Percentiles rank a stretch among this genome's conserved stretches.
phyloP scores from a whole-genome alignment of 2,888 invertebrate species.

The Homarus gammarus region DNA sequence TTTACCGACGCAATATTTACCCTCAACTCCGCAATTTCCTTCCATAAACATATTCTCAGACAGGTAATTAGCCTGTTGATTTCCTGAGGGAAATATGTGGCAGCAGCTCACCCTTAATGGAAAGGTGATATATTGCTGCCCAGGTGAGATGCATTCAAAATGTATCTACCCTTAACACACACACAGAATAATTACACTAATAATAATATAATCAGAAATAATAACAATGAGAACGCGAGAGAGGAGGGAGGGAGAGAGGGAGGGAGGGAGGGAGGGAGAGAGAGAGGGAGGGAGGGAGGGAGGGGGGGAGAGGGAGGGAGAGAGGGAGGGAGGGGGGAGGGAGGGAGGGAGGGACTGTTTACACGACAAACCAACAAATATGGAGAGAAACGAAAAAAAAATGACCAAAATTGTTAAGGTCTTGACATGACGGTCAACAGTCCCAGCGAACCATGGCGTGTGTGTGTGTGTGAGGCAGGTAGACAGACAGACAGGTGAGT shows the following conservation, averaged over 20 bases:
- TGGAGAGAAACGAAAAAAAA: too few species aligned
- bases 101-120: neutral
- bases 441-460: too few species aligned
- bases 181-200: too few species aligned
- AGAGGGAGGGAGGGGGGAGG: neutral
- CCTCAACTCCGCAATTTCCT: neutral
- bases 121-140: slow-evolving; percentile 6
- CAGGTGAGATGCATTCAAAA: neutral
- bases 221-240: neutral
- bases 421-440: too few species aligned
- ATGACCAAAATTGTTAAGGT: too few species aligned
- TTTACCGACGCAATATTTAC: neutral
- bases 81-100: slow-evolving; percentile 18
- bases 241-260: neutral
- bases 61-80: slow-evolving; percentile 7
- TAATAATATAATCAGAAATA: too few species aligned
- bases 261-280: neutral
- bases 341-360: too few species aligned
- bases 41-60: slow-evolving; percentile 7
- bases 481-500: too few species aligned
- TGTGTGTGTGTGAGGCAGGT: too few species aligned
- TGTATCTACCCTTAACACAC: neutral
- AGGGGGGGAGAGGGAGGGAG: too few species aligned
- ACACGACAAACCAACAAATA: too few species aligned
- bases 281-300: neutral